Base-by-base conservation (phyloP, 2,113 vertebrate species). In the Mormyrus iriodes region DNA sequence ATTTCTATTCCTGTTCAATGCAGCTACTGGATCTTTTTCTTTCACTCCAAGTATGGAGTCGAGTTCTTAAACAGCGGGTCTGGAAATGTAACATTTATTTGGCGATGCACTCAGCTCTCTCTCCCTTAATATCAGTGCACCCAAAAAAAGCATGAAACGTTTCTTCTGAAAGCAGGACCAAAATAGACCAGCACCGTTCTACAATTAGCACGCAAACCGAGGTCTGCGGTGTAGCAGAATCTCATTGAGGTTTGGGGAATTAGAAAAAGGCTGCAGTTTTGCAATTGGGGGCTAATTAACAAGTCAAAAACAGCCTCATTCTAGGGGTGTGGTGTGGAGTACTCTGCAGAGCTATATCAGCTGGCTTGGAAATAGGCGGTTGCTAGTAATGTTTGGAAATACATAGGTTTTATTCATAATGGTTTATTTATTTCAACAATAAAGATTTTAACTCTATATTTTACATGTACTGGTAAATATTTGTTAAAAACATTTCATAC, bases 1-100 rank as follows among this genome's bases (percentile, higher is more conserved):
- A 39, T 76, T 76, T 76, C 31, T 79, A 35, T 39, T 39, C 73
- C 13, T 19, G 42, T 79, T 27, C 73, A 79, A 4, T 79, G 73
- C 35, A 79, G 73, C 15, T 79, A 35, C 39, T 79, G 15, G 73
- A 79, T 79, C 15, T 42, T 79, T 79, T 79, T 35, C 35, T 79
- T 79, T 79, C 35, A 79, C 73, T 79, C 73, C 35, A 79, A 79
- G 73, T 35, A 79, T 79, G 13, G 31, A 76, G 31, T 76, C 27
- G 31, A 79, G 73, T 79, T 79, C 42, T 79, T 79, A 79, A n/a
- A 84, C 19, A n/a, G 82, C 21, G 9, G 21, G 44, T 84, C 82
- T 84, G 82, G 82, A 12, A 84, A 84, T 84, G 21, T n/a, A 84
- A 27, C 24, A 86, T 49, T 35, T 9, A 86, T 86, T 53, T 86